Conservation (phyloP, 2,113 vertebrate species). For the Trogon melanurus region DNA sequence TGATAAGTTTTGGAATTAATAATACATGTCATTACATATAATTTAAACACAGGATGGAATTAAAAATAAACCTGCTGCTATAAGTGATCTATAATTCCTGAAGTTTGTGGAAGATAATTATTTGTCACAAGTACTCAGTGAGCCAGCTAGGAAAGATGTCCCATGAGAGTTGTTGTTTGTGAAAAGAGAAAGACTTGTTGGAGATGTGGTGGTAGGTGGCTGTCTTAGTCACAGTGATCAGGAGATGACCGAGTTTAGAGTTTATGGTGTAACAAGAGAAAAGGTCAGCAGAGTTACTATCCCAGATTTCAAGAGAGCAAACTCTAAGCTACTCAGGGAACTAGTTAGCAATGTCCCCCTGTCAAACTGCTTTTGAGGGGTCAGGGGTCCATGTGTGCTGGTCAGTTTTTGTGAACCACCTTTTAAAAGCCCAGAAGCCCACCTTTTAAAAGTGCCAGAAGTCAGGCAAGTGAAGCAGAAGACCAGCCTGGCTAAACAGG, state of each 20-base stretch:
- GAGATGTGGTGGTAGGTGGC: not conserved
- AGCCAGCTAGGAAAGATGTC: not conserved
- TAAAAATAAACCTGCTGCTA: slow-evolving; percentile 1
- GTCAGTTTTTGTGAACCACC: not conserved
- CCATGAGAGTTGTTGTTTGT: not conserved
- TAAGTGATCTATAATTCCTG: not conserved
- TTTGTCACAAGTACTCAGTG: not conserved
- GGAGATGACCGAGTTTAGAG: not conserved
- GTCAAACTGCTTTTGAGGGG: not conserved
- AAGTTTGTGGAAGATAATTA: not conserved
- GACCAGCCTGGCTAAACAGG: not conserved
- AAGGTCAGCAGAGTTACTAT: not conserved
- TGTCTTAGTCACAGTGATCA: too few relatives aligned
- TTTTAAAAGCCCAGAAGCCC: not conserved
- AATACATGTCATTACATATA: not conserved
- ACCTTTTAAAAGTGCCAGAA: not conserved
- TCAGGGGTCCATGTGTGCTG: too few relatives aligned
- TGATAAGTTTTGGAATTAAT: slow-evolving; percentile 27
- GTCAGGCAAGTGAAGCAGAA: not conserved
- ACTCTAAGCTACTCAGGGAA: not conserved
- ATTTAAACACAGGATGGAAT: not conserved
- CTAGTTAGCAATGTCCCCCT: not conserved
- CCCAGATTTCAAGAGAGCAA: not conserved
- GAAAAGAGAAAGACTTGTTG: not conserved
- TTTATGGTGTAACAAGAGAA: not conserved